Evolutionary conservation across 2,797 vertebrate species (phyloP), one percentile per base, ranked within the genome.

Genomic region (Oophaga sylvatica): DNA sequence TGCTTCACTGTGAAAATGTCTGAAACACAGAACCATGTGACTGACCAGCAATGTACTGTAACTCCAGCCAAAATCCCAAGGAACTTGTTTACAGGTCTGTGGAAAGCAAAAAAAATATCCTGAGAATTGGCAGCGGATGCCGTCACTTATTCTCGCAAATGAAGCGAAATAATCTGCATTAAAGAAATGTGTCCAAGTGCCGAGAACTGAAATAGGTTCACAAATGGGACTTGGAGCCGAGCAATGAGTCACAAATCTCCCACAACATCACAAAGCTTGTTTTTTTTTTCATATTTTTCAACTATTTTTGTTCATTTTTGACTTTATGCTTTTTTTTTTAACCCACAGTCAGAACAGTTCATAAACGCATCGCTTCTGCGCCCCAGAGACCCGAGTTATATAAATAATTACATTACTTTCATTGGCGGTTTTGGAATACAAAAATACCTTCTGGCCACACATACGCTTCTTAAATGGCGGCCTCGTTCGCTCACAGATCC

Each of bases 381-480:
- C 87, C 63, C 56, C 29, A 63, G 35, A 70, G 81, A 83, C 13
- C 56, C 48, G 59, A 59, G 65, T 80, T 84, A 84, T 88, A 80
- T 80, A 88, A 88, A 88, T 85, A 88, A 88, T 88, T 48, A 88
- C 68, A 81, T 75, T 88, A 63, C 82, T 75, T 65, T 85, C 82
- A 81, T 80, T 88, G 82, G 80, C 78, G 77, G 63, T 63, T 80
- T 73, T 81, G 53, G 81, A 84, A 79, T 53, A 48, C 62, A 80
- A 80, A 80, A 65, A 80, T 81, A 65, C 77, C 82, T 85, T 84
- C 82, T 88, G 77, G 76, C 41, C 53, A 80, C 22, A 11, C 76
- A 84, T 88, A 85, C 85, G 82, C 86, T 87, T 68, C 86, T 62
- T 78, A 87, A 87, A 59, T 10, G n/a, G 22, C 20, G 19, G 81